Base-by-base conservation (phyloP, 92 coral and sea anemone genomes). In the Palythoa caribaeorum region DNA sequence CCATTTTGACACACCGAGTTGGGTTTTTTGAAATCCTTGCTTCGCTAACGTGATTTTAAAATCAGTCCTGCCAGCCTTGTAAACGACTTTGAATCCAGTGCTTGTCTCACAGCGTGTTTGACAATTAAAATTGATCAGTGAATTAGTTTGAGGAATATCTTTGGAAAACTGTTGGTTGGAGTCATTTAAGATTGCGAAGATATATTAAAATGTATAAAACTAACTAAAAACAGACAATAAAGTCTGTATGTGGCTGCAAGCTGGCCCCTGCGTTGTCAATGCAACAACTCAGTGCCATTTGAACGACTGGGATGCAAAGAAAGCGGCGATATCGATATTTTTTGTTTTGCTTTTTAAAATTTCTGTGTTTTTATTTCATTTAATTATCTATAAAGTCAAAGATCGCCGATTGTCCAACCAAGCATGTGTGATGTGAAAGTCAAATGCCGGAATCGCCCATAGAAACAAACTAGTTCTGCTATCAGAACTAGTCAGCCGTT, bases 11-110 rank as follows among this genome's bases (percentile, higher is more conserved):
- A 38, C 21, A 72, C 76, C 48, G 77, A 38, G n/a, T 37, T 52
- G 52, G 53, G 77, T 72, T 72, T 38, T 72, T 16, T 12, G 77
- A 72, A 38, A 38, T 37, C 77, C 77, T 37, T 72, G 77, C 77
- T 72, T 72, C 77, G 77, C 77, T 72, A 72, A 72, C 5, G 77
- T 38, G 77, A 72, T 38, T 72, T 72, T 72, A 72, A 72, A 72
- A 40, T 40, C 28, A 28, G 28, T 72, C 20, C 51, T 15, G 20
- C 77, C 51, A 72, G 77, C 77, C 77, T 72, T 72, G 77, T 38
- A 10, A 52, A 38, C 52, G n/a, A 72, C 77, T 72, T 72, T 72
- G 77, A 72, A 72, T 72, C 52, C 51, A 3, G 20, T 72, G 52
- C 19, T 72, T 72, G 52, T 72, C 52, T 72, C 77, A 44, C 2